A percentile compares a stretch with the other conserved stretches of the same genome.
Conservation (phyloP, 2,113 vertebrate genomes). For the Halichoerus grypus region DNA sequence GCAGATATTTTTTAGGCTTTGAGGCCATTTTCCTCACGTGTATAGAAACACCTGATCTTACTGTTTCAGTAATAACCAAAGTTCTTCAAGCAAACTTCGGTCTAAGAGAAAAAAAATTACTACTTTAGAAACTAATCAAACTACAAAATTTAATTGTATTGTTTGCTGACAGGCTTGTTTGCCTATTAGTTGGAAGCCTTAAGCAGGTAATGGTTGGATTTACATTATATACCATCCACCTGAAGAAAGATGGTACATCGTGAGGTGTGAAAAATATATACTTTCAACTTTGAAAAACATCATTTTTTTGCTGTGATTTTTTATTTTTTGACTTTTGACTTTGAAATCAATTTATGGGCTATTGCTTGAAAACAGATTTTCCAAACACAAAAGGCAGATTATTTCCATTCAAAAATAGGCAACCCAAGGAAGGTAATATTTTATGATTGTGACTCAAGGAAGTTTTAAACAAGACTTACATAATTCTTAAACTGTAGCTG, state of each 20-base stretch:
- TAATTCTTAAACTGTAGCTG: neutral
- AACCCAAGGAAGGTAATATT: neutral
- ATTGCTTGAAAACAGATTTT: conserved; percentile 3
- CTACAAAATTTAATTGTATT: neutral
- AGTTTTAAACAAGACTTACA: conserved; percentile 31
- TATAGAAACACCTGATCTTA: neutral
- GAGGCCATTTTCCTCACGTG: neutral
- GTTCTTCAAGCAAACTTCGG: neutral
- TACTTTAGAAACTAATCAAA: conserved; percentile 7
- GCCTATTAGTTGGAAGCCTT: neutral
- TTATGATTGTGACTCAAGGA: neutral
- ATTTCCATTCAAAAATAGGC: conserved; percentile 37
- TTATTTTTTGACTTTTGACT: conserved; percentile 11
- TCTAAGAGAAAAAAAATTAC: conserved; percentile 36
- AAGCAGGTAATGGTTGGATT: neutral
- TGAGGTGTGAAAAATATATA: neutral
- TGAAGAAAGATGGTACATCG: neutral
- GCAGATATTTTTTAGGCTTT: neutral
- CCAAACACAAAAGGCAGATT: neutral
- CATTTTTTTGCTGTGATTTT: conserved; percentile 8
- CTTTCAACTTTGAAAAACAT: neutral
- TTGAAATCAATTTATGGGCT: conserved; percentile 15
- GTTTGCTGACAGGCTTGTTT: neutral
- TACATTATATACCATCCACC: neutral
- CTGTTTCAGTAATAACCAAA: conserved; percentile 1